These are phyloP conservation scores for Volucella zonaria DNA, from an alignment of 2,888 invertebrate genomes.

Conservation along the genomic window DNA sequence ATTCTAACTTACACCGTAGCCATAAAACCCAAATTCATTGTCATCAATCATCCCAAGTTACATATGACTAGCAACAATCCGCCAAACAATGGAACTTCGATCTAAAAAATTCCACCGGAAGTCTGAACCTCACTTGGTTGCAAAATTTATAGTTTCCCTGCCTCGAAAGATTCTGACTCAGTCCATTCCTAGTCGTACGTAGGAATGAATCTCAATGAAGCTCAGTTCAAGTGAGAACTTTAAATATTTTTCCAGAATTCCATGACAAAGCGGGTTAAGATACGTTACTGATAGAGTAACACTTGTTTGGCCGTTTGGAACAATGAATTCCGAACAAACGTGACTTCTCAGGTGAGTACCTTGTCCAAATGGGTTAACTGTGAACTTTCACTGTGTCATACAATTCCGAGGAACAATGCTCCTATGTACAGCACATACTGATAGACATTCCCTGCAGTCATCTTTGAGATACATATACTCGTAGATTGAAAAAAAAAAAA, in stretches of 20 bases:
- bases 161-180: slow-evolving; percentile 25
- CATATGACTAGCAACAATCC: slow-evolving; percentile 10
- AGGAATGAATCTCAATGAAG: slow-evolving; percentile 12
- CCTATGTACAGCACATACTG: neutral
- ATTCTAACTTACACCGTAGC: neutral
- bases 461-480: neutral
- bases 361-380: slow-evolving; percentile 47
- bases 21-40: slow-evolving; percentile 2
- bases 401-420: no score
- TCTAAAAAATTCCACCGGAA: slow-evolving; percentile 27
- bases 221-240: slow-evolving; percentile 1
- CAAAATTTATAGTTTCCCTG: slow-evolving; percentile 25
- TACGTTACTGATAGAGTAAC: neutral
- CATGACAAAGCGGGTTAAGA: slow-evolving; percentile 25
- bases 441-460: slow-evolving; percentile 50
- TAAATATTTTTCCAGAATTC: slow-evolving; percentile 24
- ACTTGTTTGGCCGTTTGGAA: slow-evolving; percentile 9
- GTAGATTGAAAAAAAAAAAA: neutral
- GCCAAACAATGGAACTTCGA: slow-evolving; percentile 7
- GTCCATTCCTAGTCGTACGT: neutral
- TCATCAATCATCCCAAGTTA: slow-evolving; percentile 13
- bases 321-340: slow-evolving; percentile 23
- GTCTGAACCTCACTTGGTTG: slow-evolving; percentile 4
- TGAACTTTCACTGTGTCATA: slow-evolving; percentile 58
- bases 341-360: slow-evolving; percentile 42